Percentiles rank a stretch among this genome's conserved stretches.
phyloP scores from a whole-genome alignment of 1,140 invertebrate species.

The Solenopsis invicta region DNA sequence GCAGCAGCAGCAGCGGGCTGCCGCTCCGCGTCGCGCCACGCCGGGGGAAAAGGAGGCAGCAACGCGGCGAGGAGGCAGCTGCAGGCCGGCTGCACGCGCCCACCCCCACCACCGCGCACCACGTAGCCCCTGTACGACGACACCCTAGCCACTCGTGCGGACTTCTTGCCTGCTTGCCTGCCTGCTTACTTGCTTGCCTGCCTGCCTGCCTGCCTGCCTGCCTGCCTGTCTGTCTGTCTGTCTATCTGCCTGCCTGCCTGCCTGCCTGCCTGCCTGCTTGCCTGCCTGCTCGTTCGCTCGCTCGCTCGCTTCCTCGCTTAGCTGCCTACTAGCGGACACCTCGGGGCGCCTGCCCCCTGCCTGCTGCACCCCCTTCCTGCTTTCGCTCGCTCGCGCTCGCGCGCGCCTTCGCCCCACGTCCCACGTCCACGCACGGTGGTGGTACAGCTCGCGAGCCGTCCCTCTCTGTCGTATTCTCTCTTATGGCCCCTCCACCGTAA shows the following conservation, averaged over 20 bases:
- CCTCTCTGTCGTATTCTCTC: not conserved
- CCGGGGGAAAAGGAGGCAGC: slow-evolving; percentile 58
- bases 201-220: no score
- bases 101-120: slow-evolving; percentile 82
- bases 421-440: slow-evolving; percentile 34
- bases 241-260: slow-evolving; percentile 63
- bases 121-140: slow-evolving; percentile 70
- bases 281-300: slow-evolving; percentile 52
- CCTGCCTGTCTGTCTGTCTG: no score
- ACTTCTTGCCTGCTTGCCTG: slow-evolving; percentile 66
- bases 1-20: no score
- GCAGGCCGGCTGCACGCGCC: slow-evolving; percentile 87
- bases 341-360: slow-evolving; percentile 73
- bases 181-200: no score
- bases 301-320: slow-evolving; percentile 51
- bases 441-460: slow-evolving; percentile 26
- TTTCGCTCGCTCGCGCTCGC: slow-evolving; percentile 57
- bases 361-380: slow-evolving; percentile 63
- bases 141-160: slow-evolving; percentile 76
- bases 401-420: no score
- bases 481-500: slow-evolving; percentile 26
- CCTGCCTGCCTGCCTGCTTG: slow-evolving; percentile 52
- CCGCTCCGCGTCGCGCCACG: no score
- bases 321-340: slow-evolving; percentile 66
- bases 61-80: slow-evolving; percentile 84